Base-by-base conservation (phyloP, 2,797 vertebrate species). In the Thaleichthys pacificus region DNA sequence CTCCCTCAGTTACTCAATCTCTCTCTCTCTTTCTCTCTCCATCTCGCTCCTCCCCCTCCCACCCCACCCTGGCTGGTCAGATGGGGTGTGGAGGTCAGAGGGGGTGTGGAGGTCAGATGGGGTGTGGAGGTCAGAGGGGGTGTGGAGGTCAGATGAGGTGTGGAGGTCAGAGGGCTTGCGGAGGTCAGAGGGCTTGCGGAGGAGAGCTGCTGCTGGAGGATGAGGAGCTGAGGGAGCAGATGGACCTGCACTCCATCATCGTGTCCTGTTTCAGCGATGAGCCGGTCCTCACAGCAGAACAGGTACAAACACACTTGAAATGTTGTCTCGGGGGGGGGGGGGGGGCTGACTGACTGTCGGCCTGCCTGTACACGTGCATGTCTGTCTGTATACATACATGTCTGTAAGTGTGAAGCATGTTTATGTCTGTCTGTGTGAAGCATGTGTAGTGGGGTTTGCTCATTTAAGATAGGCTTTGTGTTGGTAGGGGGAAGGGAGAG, bases 241-340 rank as follows among this genome's bases (percentile, higher is more conserved):
- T 99, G 89, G 97, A 99, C 85, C 96, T 97, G 96, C 97, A 99
- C 86, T 94, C 97, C 14, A 97, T 99, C 85, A 97, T 99, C 2
- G 95, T 98, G 66, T 96, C 96, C 67, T 96, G 94, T 56, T 87
- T 98, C 32, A 92, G 78, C 0, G 96, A 98, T 3, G 96, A 98
- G 79, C 97, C 97, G 0, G 92, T 99, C 30, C 94, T 96, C 87
- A 98, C 97, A 3, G 96, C 96, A 35, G 97, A 99, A 71, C 97
- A 98, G 96, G 97, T 97, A 71, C 15, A 9, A 73, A 38, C 12
- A 15, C 11, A 14, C 4, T 3, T 47, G 7, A 47, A 14, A 47
- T 17, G 51, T 15, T 12, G 9, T 56, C 14, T 12, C 12, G 49
- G 0, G 2, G 49, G 49, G 11, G 12, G 19, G 49, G 5, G 11